Base-by-base conservation (phyloP, 2,113 vertebrate genomes). In the Suncus etruscus region DNA sequence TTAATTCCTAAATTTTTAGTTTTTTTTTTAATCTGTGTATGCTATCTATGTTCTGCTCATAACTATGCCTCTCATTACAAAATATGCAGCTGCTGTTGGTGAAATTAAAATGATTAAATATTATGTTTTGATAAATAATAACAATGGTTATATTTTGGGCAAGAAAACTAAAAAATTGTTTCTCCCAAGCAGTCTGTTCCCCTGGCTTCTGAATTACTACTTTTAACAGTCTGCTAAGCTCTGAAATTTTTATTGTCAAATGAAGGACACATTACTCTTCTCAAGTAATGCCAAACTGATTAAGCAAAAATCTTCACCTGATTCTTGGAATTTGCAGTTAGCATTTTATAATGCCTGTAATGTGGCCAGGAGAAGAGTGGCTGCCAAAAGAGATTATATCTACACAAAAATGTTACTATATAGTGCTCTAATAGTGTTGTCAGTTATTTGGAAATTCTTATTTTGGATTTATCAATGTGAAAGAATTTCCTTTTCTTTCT, bases 61-160 rank as follows among this genome's bases (percentile, higher is more conserved):
- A 89, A 89, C 32, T 47, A 0, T 83, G 65, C 29, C 14, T 47
- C 8, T 68, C 65, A 90, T 92, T 83, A 68, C 81, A 75, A 90
- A 86, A 93, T 90, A 91, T 65, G 58, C 84, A 91, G 89, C 92
- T 95, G 81, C 94, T 87, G 58, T 91, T 95, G 86, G 58, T 89
- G 83, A 89, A 87, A 91, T 93, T 54, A 92, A 95, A 91, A 92
- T 94, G 93, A 80, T 81, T 94, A 94, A 96, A 95, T 94, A 94
- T 74, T 96, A 45, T 92, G 74, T 94, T 92, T 47, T 47, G 47
- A 93, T 94, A 91, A 94, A 92, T 88, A 87, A 87, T 79, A 92
- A 93, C 89, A 94, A 63, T 92, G 75, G 74, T 27, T 95, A 12
- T 77, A 80, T 79, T 90, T 95, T 93, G 90, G 89, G 89, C 86